Evolutionary conservation across 2,113 vertebrate genomes (phyloP), one percentile per base, ranked within the genome.

Genomic region (Grallaria varia): DNA sequence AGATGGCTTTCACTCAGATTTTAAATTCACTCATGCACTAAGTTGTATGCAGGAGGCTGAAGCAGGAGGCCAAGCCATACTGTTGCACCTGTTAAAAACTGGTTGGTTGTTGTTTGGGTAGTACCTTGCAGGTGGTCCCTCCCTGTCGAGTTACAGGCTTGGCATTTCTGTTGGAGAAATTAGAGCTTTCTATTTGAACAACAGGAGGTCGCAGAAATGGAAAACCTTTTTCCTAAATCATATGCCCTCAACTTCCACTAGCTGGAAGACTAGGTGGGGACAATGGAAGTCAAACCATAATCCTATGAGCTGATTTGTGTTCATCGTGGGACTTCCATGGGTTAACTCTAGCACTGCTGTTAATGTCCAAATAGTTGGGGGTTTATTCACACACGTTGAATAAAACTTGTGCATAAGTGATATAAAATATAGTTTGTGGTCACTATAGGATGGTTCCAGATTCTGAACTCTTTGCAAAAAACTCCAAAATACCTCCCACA

Each of bases 401-500:
- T 28, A 64, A 72, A 62, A 33, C 28, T 44, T 23, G 39, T 14
- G 10, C 20, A 1, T 5, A 69, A 69, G 13, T 45, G 53, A 35
- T 47, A 14, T 64, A 39, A 83, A 90, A 53, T 66, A 25, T 16
- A 80, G 16, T 19, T 86, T 75, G 33, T 37, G 47, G 74, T n/a
- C 80, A n/a, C 27, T 60, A 6, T 69, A 28, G 27, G 33, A 39
- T 69, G 55, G 42, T 14, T 77, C 18, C 44, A 84, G 10, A 59
- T 31, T 82, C 52, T 72, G 63, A 86, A 8, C 23, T 45, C 59
- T 89, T 44, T 33, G 18, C 4, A 27, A 75, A 82, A 87, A 37
- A 16, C 0, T 27, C 1, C 5, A 3, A 33, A 56, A 33, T 12
- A 9, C 8, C 39, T 59, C 37, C 16, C 30, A 39, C 0, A 0